Evolutionary conservation across 2,888 invertebrate genomes (phyloP).

Genomic region (Sinelater perroti): DNA sequence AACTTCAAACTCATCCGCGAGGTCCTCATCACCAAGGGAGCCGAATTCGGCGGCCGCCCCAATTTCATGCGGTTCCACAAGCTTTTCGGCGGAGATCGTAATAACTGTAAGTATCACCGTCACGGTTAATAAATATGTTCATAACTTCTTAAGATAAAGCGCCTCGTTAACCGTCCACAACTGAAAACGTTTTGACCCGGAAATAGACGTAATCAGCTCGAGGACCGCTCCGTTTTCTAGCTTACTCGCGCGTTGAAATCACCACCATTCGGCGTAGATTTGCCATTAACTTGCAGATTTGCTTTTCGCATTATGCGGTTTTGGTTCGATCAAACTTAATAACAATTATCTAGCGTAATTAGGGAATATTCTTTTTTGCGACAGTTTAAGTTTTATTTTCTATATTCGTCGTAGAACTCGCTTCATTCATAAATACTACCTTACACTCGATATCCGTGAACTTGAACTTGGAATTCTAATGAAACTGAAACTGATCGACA

Average conservation of each 20-base stretch:
- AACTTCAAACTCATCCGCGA: slow-evolving; percentile 76
- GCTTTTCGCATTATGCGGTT: too few relatives aligned
- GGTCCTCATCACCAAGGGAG: slow-evolving; percentile 81
- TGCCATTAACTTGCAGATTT: too few relatives aligned
- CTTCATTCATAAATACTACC: slow-evolving; percentile 56
- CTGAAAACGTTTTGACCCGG: slow-evolving; percentile 38
- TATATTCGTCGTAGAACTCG: slow-evolving; percentile 48
- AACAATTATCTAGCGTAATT: slow-evolving; percentile 1
- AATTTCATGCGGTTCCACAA: slow-evolving; percentile 82
- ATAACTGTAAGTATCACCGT: slow-evolving; percentile 78
- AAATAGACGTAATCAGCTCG: slow-evolving; percentile 36
- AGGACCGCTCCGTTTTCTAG: slow-evolving; percentile 41
- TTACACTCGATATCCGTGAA: slow-evolving; percentile 58
- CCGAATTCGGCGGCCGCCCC: slow-evolving; percentile 83
- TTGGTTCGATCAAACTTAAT: slow-evolving; percentile 29
- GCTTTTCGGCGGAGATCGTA: slow-evolving; percentile 84
- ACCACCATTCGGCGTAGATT: slow-evolving; percentile 48
- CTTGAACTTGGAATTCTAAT: slow-evolving; percentile 61
- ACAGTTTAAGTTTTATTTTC: slow-evolving; percentile 50
- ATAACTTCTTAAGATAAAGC: too few relatives aligned
- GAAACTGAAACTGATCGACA: slow-evolving; percentile 56
- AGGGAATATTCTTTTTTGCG: slow-evolving; percentile 13
- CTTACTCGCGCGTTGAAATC: slow-evolving; percentile 44
- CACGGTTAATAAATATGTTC: not conserved
- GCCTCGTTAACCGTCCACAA: slow-evolving; percentile 5